Percentiles rank a stretch among this genome's conserved stretches.
phyloP scores from a whole-genome alignment of 1,140 invertebrate species.

The Anoplolepis gracilipes region DNA sequence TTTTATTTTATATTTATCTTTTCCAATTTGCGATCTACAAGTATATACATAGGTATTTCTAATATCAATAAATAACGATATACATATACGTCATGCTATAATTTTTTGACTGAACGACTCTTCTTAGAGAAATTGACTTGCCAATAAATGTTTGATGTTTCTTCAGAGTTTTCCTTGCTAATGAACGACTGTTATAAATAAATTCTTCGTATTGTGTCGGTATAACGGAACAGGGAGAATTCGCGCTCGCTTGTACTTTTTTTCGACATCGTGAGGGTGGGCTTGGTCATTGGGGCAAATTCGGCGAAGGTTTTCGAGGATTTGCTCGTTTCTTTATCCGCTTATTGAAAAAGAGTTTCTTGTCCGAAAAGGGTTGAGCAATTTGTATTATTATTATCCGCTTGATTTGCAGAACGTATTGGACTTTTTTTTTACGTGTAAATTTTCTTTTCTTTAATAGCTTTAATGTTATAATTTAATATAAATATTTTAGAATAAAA shows the following conservation, averaged over 20 bases:
- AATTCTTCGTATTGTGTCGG: slow-evolving; percentile 79
- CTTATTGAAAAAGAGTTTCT: slow-evolving; percentile 62
- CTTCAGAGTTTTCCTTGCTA: slow-evolving; percentile 76
- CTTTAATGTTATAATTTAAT: neutral
- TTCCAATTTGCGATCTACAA: neutral
- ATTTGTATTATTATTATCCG: slow-evolving; percentile 41
- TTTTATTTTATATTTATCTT: slow-evolving; percentile 31
- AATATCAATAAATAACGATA: neutral
- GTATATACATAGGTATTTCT: neutral
- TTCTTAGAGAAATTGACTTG: slow-evolving; percentile 18
- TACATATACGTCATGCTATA: neutral
- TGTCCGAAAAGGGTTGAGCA: slow-evolving; percentile 61
- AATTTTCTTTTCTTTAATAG: neutral
- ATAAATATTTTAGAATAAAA: neutral
- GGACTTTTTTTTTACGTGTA: neutral
- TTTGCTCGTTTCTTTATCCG: slow-evolving; percentile 67
- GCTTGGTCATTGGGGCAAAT: neutral
- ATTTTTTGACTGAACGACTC: slow-evolving; percentile 30
- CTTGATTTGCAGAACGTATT: slow-evolving; percentile 21
- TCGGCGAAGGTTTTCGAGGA: slow-evolving; percentile 21
- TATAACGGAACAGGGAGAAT: slow-evolving; percentile 56
- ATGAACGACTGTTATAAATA: slow-evolving; percentile 83
- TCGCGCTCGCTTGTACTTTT: slow-evolving; percentile 43
- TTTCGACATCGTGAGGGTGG: slow-evolving; percentile 61
- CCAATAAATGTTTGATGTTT: slow-evolving; percentile 62